Base-by-base conservation (phyloP, 2,888 invertebrate species). In the Sympetrum striolatum region DNA sequence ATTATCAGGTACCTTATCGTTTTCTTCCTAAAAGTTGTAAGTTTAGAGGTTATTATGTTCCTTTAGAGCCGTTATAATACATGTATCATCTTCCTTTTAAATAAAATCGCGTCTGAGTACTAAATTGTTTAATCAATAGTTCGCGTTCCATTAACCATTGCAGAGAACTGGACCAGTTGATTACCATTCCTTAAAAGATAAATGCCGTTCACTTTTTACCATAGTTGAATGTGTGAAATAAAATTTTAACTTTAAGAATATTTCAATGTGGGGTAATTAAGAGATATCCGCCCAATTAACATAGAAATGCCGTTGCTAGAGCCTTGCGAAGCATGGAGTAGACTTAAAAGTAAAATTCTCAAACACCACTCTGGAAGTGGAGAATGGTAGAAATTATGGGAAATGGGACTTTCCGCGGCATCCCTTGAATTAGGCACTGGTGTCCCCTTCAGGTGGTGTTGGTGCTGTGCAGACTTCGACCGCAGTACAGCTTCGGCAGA, bases 401-500 rank as follows among this genome's bases (percentile, higher is more conserved):
- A 60, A 31, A n/a, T 81, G 0, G 15, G 53, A 37, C 37, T 90
- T 22, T 44, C 48, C 44, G n/a, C 90, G 93, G 93, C 15, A 18
- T 15, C 53, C 53, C 53, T 53, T 93, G n/a, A 90, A 39, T 18
- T 79, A 58, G 90, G 60, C 31, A 86, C 90, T 92, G 53, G 91
- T 90, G 91, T 91, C 91, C 91, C 91, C 93, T 94, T 86, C 96
- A 99, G 99, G 99, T 99, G 92, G 98, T 99, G 90, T 95, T 99
- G 93, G 96, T 99, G 94, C 95, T 98, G 92, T 98, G 98, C 93
- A 97, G 98, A 93, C 95, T 99, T 92, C 96, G 99, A 93, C 98
- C 98, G 31, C 98, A 99, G 94, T 98, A 98, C 94, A 97, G 97
- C 91, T 98, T 98, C 94, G 97, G 98, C 18, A 97, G 98, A 94